These are phyloP conservation scores for Agrypnus murinus DNA, from an alignment of 2,888 invertebrate genomes.

Conservation along the genomic window DNA sequence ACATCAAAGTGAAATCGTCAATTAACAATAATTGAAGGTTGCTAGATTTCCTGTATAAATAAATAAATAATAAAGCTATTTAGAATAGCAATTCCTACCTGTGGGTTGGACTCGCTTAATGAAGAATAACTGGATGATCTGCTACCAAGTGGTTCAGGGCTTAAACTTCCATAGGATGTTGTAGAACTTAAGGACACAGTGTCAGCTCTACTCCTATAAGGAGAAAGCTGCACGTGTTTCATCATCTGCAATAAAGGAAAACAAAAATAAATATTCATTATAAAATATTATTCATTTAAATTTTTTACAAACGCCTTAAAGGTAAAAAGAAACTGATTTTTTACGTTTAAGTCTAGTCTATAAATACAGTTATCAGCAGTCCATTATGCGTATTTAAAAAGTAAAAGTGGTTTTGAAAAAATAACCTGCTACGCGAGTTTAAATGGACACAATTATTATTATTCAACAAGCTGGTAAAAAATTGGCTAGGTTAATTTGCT, in stretches of 20 bases:
- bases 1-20: no score
- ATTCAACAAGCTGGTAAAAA: no score
- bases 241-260: constrained; percentile 78
- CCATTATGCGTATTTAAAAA: constrained; percentile 1
- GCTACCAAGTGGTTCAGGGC: constrained; percentile 82
- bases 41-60: no score
- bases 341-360: neutral
- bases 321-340: neutral
- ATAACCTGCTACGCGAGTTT: no score
- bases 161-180: constrained; percentile 81
- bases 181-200: constrained; percentile 88
- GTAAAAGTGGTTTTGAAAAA: constrained; percentile 2
- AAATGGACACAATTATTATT: no score
- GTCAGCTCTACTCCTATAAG: constrained; percentile 88
- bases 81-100: no score
- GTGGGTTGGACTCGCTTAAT: constrained; percentile 74
- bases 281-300: neutral
- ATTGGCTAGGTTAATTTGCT: no score
- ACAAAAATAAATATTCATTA: neutral
- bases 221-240: constrained; percentile 94
- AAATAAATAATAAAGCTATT: constrained; percentile 49
- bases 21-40: no score
- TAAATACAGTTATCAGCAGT: neutral
- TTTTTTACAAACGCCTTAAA: neutral
- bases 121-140: constrained; percentile 80